Conservation (phyloP, 2,797 vertebrate species). For the Pteropus rufus region DNA sequence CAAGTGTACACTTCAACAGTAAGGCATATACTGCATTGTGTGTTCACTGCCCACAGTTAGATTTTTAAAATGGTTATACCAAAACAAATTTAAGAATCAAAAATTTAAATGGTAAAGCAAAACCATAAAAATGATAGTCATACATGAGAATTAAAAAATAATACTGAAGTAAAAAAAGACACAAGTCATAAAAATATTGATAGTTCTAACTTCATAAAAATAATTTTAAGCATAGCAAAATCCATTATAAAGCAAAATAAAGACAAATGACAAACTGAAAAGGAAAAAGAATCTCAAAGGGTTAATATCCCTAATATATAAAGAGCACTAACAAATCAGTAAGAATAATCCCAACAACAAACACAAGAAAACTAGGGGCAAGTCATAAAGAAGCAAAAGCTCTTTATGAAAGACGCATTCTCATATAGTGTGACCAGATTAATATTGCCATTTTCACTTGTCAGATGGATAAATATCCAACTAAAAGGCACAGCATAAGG, state of each 20-base stretch:
- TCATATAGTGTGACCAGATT: no score
- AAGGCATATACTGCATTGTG: no score
- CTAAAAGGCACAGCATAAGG: no score
- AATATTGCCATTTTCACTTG: no score
- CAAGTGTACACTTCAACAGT: no score
- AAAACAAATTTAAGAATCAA: background rate
- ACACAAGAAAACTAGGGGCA: background rate
- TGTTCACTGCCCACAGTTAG: no score
- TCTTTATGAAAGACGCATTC: background rate
- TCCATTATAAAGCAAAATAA: background rate
- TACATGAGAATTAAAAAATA: background rate
- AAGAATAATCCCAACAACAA: background rate
- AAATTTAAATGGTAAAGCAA: background rate
- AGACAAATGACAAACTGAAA: background rate
- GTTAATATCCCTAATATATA: background rate
- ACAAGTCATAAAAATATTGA: background rate
- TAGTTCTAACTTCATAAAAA: background rate
- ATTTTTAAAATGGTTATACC: background rate
- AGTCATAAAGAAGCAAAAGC: background rate
- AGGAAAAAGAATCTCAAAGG: background rate
- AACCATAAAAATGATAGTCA: background rate
- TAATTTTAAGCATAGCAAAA: background rate
- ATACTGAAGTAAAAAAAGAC: background rate
- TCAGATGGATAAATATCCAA: no score
- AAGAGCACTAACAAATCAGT: background rate